Conservation (phyloP, 2,797 vertebrate species). For the Cyprinella venusta region DNA sequence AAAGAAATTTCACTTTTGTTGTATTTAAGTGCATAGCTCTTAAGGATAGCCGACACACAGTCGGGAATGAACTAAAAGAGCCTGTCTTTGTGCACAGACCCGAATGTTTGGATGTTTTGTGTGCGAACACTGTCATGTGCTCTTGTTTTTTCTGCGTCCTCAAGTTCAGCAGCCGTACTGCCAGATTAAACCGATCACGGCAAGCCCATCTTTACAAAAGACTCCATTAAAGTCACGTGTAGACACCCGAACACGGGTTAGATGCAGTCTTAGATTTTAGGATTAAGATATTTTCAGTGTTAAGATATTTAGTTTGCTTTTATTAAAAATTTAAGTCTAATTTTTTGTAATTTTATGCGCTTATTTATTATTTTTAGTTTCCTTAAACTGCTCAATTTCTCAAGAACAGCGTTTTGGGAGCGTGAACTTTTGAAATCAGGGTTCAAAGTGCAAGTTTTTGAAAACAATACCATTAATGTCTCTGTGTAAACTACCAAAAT, state of each 20-base stretch:
- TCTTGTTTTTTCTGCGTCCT: conserved; percentile 9
- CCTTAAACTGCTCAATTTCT: neutral
- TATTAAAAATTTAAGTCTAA: neutral
- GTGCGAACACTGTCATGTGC: neutral
- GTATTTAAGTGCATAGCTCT: neutral
- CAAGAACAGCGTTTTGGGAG: neutral
- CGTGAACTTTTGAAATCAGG: neutral
- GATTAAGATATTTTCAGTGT: neutral
- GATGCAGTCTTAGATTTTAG: neutral
- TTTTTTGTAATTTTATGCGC: neutral
- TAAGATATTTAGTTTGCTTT: neutral
- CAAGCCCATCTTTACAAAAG: neutral
- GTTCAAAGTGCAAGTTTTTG: too few species aligned
- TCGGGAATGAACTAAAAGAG: neutral
- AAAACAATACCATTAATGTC: too few species aligned
- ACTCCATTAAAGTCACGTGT: neutral
- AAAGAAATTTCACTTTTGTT: neutral
- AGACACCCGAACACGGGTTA: neutral
- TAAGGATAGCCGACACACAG: neutral
- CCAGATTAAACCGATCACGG: conserved; percentile 8
- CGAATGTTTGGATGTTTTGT: conserved; percentile 39
- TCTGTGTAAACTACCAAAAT: neutral
- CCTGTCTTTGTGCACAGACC: conserved; percentile 1
- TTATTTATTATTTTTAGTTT: neutral
- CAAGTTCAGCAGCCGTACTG: neutral